Conservation (phyloP, 2,888 invertebrate genomes). For the Rhabditoides inermis region DNA sequence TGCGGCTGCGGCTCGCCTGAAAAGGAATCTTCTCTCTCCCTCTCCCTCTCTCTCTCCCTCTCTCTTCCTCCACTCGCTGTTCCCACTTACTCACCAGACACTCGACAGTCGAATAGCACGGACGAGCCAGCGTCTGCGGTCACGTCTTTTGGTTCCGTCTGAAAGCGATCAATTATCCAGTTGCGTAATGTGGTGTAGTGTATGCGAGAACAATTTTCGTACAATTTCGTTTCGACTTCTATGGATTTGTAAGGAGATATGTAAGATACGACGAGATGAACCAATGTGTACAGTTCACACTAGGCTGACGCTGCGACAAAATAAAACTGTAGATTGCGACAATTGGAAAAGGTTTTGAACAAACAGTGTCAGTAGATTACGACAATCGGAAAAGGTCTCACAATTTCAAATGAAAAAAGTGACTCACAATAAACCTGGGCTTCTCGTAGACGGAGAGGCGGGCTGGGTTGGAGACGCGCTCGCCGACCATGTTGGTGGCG, state of each 20-base stretch:
- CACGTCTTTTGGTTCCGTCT: conserved; percentile 48
- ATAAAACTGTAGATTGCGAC: too few relatives aligned
- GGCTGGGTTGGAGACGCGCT: conserved; percentile 47
- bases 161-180: conserved; percentile 6
- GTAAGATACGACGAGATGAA: too few relatives aligned
- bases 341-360: background rate
- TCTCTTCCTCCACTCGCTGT: too few relatives aligned
- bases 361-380: background rate
- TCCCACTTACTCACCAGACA: conserved; percentile 45
- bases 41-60: conserved; percentile 45
- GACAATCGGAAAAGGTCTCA: background rate
- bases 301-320: too few relatives aligned
- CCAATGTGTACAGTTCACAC: too few relatives aligned
- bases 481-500: conserved; percentile 52
- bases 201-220: background rate
- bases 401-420: background rate
- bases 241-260: too few relatives aligned
- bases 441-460: conserved; percentile 51
- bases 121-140: conserved; percentile 48
- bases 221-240: too few relatives aligned
- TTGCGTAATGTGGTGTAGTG: background rate
- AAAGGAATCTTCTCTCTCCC: too few relatives aligned
- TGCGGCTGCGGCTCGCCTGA: conserved; percentile 38
- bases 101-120: conserved; percentile 51
- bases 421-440: conserved; percentile 47